Evolutionary conservation across 2,888 invertebrate species (phyloP).

Genomic region (Erebia ligea): DNA sequence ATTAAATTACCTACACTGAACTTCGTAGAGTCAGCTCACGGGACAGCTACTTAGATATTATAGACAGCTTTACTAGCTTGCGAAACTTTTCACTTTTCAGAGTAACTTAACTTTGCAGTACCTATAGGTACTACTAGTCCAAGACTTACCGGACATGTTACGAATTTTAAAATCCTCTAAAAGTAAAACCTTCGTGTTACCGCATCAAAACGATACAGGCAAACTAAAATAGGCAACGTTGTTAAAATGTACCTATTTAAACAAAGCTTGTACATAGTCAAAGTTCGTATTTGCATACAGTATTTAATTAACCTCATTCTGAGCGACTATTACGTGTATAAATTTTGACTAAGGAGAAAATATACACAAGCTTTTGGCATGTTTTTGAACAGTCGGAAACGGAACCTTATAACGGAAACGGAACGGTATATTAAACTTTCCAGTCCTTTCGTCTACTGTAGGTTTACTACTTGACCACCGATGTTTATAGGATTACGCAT

Average conservation of each 20-base stretch:
- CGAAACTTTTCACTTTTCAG: slow-evolving; percentile 2
- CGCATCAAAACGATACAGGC: neutral
- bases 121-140: slow-evolving; percentile 4
- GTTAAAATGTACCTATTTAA: neutral
- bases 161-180: slow-evolving; percentile 12
- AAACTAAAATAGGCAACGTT: neutral
- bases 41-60: neutral
- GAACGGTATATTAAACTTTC: neutral
- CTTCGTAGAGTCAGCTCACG: neutral
- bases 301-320: slow-evolving; percentile 13
- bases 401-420: no score
- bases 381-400: no score
- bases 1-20: neutral
- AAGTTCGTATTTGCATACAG: slow-evolving; percentile 1
- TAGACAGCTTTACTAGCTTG: slow-evolving; percentile 9
- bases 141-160: slow-evolving; percentile 1
- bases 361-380: neutral
- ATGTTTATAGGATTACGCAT: neutral
- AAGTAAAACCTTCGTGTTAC: neutral
- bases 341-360: neutral
- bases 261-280: neutral
- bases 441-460: neutral
- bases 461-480: neutral
- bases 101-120: slow-evolving; percentile 12
- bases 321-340: neutral